A percentile compares a stretch with the other conserved stretches of the same genome.
These are phyloP conservation scores for Spheniscus mendiculus DNA, from an alignment of 2,113 vertebrate genomes.

Conservation along the genomic window DNA sequence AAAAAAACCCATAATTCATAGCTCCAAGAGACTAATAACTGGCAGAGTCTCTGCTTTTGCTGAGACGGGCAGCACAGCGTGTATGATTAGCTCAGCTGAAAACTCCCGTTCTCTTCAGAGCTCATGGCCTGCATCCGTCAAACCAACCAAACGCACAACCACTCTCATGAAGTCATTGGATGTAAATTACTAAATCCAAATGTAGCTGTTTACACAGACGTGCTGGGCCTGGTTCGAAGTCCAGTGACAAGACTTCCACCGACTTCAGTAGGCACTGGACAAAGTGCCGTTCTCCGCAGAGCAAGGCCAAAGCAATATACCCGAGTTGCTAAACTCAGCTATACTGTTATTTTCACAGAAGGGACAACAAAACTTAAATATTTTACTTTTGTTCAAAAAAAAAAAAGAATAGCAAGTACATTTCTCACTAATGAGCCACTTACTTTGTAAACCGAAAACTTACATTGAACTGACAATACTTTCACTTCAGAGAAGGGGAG, in stretches of 20 bases:
- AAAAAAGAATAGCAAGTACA: neutral
- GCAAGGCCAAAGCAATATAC: neutral
- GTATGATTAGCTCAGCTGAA: too few relatives aligned
- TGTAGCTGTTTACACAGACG: neutral
- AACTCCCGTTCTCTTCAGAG: too few relatives aligned
- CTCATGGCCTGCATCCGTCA: neutral
- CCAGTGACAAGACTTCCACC: neutral
- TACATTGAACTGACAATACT: neutral
- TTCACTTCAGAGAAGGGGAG: neutral
- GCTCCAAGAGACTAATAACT: neutral
- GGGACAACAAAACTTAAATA: neutral
- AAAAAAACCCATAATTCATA: accelerated
- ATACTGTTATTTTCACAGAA: neutral
- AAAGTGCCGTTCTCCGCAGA: neutral
- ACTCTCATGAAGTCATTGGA: neutral
- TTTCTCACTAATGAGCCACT: neutral
- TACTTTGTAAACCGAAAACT: neutral
- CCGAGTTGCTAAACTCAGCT: neutral
- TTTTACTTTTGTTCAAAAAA: neutral
- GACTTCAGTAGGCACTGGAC: neutral
- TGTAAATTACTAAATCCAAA: neutral
- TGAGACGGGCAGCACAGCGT: neutral
- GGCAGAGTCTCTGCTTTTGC: neutral
- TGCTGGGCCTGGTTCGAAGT: neutral
- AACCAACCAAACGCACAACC: neutral